A percentile compares a stretch with the other conserved stretches of the same genome.
These are phyloP conservation scores for Salvelinus sp. DNA, from an alignment of 2,113 vertebrate genomes.

Conservation along the genomic window DNA sequence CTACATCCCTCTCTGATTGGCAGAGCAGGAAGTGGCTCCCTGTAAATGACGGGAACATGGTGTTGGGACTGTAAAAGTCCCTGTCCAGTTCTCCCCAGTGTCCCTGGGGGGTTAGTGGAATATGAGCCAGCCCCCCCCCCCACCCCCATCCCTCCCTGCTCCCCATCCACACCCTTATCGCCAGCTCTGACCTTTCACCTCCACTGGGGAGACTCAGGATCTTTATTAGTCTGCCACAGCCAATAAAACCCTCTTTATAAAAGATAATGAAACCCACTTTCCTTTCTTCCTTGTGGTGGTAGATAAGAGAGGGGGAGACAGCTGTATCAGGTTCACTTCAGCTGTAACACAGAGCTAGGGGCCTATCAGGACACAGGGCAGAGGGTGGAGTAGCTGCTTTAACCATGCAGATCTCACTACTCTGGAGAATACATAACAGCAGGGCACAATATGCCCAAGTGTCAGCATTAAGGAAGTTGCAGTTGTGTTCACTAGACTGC, in stretches of 20 bases:
- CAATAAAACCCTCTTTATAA: constrained; percentile 63
- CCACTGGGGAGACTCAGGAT: constrained; percentile 52
- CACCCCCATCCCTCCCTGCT: neutral
- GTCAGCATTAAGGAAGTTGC: neutral
- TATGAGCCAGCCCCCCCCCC: constrained; percentile 32
- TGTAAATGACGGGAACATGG: constrained; percentile 53
- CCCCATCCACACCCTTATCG: constrained; percentile 56
- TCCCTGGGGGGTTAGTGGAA: constrained; percentile 46
- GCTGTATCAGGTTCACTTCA: constrained; percentile 41
- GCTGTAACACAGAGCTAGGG: constrained; percentile 15
- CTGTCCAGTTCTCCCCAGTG: constrained; percentile 48
- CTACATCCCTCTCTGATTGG: constrained; percentile 22
- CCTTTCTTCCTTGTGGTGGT: constrained; percentile 9
- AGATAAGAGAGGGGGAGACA: constrained; percentile 53
- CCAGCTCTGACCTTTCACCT: constrained; percentile 64
- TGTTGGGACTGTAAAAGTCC: constrained; percentile 44
- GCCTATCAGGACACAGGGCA: constrained; percentile 22
- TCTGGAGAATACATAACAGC: too few species aligned
- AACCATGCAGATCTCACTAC: too few species aligned
- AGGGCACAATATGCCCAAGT: neutral
- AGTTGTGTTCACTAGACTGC: neutral
- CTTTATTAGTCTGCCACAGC: constrained; percentile 72
- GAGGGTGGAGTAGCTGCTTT: too few species aligned
- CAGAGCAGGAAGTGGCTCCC: constrained; percentile 41
- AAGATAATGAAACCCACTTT: constrained; percentile 48